Base-by-base conservation (phyloP, 2,888 invertebrate species). In the Orthosia gothica region DNA sequence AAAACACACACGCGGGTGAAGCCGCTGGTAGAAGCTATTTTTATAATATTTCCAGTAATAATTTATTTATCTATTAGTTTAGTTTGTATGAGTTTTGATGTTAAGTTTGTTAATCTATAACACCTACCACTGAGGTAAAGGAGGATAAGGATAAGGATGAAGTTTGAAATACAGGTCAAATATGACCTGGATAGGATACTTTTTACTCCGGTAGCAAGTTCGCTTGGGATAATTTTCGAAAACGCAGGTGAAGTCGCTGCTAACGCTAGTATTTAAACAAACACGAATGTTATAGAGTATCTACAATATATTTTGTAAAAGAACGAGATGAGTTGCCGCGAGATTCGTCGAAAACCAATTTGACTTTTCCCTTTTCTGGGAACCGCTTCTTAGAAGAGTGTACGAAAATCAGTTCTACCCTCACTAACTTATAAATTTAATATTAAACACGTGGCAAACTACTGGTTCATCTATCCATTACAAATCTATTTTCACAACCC, bases 401-500 rank as follows among this genome's bases (percentile, higher is more conserved):
- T 40, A 32, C n/a, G 1, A 5, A 32, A 62, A 79, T 45, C 12
- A 7, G 13, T 55, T 62, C 11, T 50, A 11, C 16, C 12, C 3
- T 32, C 26, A 47, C 32, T 50, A 45, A 47, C 47, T 57, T 49
- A 16, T 18, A 1, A 20, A 26, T 70, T 58, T 61, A 52, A 58
- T 32, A 67, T 47, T 13, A 32, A 59, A 49, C n/a, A 23, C 11
- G 9, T 9, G 15, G 11, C 49, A 26, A 62, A 4, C 9, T 23
- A 50, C 5, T 9, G 2, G 11, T 40, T 5, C 15, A 16, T 16
- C 18, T 55, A 58, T 66, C 49, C 57, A 49, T 26, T 13, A 50
- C 23, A 50, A 59, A 63, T 67, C 59, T 54, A 13, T 64, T 66
- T 15, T 45, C 16, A 54, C 32, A 66, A 52, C 52, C 59, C 58